Evolutionary conservation across 2,888 invertebrate genomes (phyloP), one percentile per base, ranked within the genome.

Genomic region (Clusia tigrina): DNA sequence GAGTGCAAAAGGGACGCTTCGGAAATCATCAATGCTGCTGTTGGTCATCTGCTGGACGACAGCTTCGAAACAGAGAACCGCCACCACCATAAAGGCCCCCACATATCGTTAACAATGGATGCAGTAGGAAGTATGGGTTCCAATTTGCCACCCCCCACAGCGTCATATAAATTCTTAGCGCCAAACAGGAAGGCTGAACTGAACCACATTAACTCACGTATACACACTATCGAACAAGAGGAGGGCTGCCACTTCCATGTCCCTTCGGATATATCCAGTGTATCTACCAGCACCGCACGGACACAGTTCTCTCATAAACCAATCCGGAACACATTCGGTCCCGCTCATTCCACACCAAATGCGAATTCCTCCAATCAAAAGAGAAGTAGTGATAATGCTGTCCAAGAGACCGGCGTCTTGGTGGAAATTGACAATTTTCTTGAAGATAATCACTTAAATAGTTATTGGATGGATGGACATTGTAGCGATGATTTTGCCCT

Each of bases 351-450:
- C 1, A 83, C 83, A 2, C 83, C 83, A 0, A 3, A 18, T 2
- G 18, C 48, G 6, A 2, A 5, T 6, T 3, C 18, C 6, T 68
- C 17, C 3, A 58, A n/a, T n/a, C 38, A 12, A 38, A 52, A 17
- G 17, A 24, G 6, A 12, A 26, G 15, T 5, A 22, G 26, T 22
- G 58, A 23, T 37, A 24, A 25, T 15, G 52, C 26, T 23, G 42
- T 54, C 57, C 17, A 58, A 10, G 66, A 70, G 25, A 72, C 76
- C 1, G 77, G 75, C 23, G 74, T 82, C 15, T 60, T 82, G 23
- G 66, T 68, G 18, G 83, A 84, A 71, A 82, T 83, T 15, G 83
- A 84, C 38, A 72, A 81, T 38, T 83, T 81, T 48, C 60, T 82
- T 10, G 76, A 74, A 9, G 76, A 75, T 1, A 75, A 78, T 23